Base-by-base conservation (phyloP, 2,113 vertebrate species). In the Istiophorus platypterus region DNA sequence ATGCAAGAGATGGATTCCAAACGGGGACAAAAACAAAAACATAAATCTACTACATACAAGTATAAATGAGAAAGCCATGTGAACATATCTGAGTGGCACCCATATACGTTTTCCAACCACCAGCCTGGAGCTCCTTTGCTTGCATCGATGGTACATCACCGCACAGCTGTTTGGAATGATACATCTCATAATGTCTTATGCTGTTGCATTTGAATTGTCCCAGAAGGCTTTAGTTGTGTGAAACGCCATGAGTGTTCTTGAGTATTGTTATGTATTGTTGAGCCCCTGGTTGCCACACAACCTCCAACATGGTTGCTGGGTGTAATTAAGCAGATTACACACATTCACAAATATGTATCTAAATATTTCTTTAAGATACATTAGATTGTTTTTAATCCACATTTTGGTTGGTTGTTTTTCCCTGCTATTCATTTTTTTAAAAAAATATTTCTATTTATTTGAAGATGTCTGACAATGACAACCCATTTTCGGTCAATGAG, bases 401-500 rank as follows among this genome's bases (percentile, higher is more conserved):
- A 18, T 49, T 75, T 27, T 26, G 2, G 4, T 20, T 29, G 11
- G 12, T 54, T 73, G 42, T 49, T 59, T 57, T 57, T 57, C 39
- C 59, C 1, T 5, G 1, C 37, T 31, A 66, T 41, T 59, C 17
- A 59, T 15, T 47, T 51, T 56, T 66, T n/a, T n/a, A n/a, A n/a
- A n/a, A n/a, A n/a, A 2, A 7, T 56, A 70, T 29, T 66, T 70
- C 68, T 86, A 62, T 72, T 72, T 15, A 58, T 72, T 70, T 26
- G 66, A 80, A 74, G 4, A 17, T 67, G 45, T 70, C n/a, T 37
- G 42, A 63, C 58, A 57, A 61, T 27, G n/a, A 51, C 5, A 74
- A 65, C 51, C 9, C 0, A 5, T 51, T 74, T 65, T n/a, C 22
- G 27, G 72, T 4, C 26, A 66, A 65, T 20, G 31, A 24, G 45